Percentiles rank a stretch among this genome's conserved stretches.
Conservation (phyloP, 2,888 invertebrate species). For the Thyatira batis region DNA sequence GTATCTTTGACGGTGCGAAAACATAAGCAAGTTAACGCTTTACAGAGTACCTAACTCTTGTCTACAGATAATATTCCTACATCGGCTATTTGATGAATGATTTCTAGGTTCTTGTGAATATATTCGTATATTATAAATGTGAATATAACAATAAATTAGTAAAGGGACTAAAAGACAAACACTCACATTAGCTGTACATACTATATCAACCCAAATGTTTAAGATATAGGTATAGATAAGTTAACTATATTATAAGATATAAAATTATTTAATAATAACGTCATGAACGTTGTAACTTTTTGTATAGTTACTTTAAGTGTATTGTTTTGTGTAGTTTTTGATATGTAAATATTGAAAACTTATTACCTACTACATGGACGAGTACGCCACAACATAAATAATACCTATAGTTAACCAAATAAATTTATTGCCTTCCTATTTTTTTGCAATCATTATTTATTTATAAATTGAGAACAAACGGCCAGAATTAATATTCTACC, state of each 20-base stretch:
- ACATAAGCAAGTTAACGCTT: constrained; percentile 2
- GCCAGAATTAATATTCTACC: too few relatives aligned
- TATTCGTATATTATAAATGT: constrained; percentile 57
- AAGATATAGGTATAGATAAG: constrained; percentile 50
- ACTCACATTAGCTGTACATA: constrained; percentile 62
- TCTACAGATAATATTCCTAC: constrained; percentile 28
- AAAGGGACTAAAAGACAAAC: constrained; percentile 62
- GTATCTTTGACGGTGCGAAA: not conserved
- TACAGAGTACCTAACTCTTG: constrained; percentile 1
- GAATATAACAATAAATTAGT: constrained; percentile 78
- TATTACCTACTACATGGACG: constrained; percentile 59
- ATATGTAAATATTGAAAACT: constrained; percentile 77
- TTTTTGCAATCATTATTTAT: constrained; percentile 7
- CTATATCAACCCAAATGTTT: constrained; percentile 63
- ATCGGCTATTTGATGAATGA: constrained; percentile 45
- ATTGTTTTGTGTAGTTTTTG: constrained; percentile 78
- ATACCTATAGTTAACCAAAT: too few relatives aligned
- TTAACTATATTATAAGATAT: constrained; percentile 30
- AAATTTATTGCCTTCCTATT: too few relatives aligned
- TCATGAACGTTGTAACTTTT: constrained; percentile 72
- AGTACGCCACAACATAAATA: constrained; percentile 40
- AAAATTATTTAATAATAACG: constrained; percentile 43
- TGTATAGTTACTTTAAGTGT: constrained; percentile 75
- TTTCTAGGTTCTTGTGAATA: constrained; percentile 62
- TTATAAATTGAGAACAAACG: not conserved